These are phyloP conservation scores for Mactra quadrangularis DNA, from an alignment of 1,140 invertebrate genomes.

Conservation along the genomic window DNA sequence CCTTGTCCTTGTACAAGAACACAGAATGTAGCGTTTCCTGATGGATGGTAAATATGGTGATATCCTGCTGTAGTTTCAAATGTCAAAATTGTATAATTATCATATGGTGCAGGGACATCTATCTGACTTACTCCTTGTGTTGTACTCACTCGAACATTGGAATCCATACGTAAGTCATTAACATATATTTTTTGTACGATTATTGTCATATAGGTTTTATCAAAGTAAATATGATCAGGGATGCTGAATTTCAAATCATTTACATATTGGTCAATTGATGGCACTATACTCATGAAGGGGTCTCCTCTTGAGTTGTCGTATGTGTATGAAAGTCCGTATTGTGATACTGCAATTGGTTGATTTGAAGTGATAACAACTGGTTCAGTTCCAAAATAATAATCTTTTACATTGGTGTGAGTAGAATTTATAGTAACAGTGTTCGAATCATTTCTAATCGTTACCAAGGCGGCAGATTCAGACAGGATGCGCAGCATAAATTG, in stretches of 20 bases:
- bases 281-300: not conserved
- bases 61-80: not conserved
- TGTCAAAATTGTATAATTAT: not conserved
- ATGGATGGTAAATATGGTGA: not conserved
- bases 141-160: too few species aligned
- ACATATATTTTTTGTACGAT: not conserved
- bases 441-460: not conserved
- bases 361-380: not conserved
- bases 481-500: not conserved
- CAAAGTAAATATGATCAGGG: not conserved
- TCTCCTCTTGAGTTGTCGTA: not conserved
- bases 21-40: not conserved
- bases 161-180: not conserved
- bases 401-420: not conserved
- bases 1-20: not conserved
- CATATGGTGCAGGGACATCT: not conserved
- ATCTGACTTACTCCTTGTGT: too few species aligned
- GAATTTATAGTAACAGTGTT: not conserved
- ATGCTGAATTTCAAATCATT: slow-evolving; percentile 5
- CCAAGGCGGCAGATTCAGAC: not conserved
- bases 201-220: not conserved
- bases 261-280: not conserved
- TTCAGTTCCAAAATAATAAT: not conserved
- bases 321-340: not conserved
- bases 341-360: not conserved